Base-by-base conservation (phyloP, 35 echinoderm and acorn worm species). In the Hemicentrotus pulcherrimus region DNA sequence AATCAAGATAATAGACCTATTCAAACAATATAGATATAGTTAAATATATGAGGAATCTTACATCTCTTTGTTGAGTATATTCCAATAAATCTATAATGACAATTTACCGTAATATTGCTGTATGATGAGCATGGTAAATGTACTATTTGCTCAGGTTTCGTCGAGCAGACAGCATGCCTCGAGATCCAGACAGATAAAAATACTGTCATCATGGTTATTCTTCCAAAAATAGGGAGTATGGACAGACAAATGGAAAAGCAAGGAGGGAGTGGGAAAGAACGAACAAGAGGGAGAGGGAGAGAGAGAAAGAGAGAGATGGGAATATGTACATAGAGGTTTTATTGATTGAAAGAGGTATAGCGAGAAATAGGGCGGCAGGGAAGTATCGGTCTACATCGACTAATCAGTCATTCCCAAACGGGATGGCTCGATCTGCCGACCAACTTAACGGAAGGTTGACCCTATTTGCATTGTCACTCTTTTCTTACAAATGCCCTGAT, bases 321-420 rank as follows among this genome's bases (percentile, higher is more conserved):
- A 12, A 59, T 11, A 28, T 55, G 19, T 78, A n/a, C 65, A 78
- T 78, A 5, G 28, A 78, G 19, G 6, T n/a, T 28, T 28, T 2
- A 28, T 7, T 78, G 65, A 78, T 78, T 78, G 22, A n/a, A 78
- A 78, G 65, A 78, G 19, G 65, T 15, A n/a, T n/a, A 78, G 65
- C 6, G 65, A 78, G 28, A 78, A 78, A 78, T 90, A 33, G 31
- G 88, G 88, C 46, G 88, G 33, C 88, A 28, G 88, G 88, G n/a
- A 90, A 90, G 88, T 90, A 47, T 90, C 88, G 88, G 88, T 90
- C 32, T 33, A 28, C 32, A 78, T 90, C 16, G 88, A 18, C 32
- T 90, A 90, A 90, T 90, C 88, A 90, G 88, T 90, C 88, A 90
- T 47, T 47, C 32, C 32, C 88, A 47, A 90, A 90, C 18, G 88